phyloP scores from a whole-genome alignment of 2,797 vertebrate species.

The Anguilla megastoma region DNA sequence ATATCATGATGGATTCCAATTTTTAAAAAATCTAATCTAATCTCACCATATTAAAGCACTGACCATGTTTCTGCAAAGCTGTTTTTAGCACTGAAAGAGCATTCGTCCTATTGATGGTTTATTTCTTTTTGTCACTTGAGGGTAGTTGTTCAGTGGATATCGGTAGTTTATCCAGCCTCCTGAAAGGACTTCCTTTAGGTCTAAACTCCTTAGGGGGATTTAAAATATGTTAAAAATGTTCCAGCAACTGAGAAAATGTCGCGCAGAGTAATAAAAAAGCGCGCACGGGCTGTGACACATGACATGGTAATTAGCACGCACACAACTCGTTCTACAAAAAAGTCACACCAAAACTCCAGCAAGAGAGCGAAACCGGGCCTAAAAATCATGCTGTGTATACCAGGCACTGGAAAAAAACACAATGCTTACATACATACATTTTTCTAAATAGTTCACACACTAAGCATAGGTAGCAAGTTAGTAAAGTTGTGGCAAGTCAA shows the following conservation, averaged over 20 bases:
- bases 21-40: neutral
- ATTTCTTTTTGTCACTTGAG: too few relatives aligned
- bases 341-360: neutral
- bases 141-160: neutral
- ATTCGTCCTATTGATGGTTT: too few relatives aligned
- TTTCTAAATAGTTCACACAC: too few relatives aligned
- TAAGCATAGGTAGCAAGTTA: too few relatives aligned
- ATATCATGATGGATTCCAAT: neutral
- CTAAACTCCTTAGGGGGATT: neutral
- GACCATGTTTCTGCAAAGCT: too few relatives aligned
- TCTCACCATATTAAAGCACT: too few relatives aligned
- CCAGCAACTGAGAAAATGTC: neutral
- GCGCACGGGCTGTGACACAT: neutral
- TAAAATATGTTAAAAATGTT: neutral
- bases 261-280: neutral
- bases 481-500: too few relatives aligned
- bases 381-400: neutral
- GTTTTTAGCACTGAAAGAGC: too few relatives aligned
- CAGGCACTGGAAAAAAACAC: neutral
- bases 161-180: neutral
- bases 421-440: too few relatives aligned
- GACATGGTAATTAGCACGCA: neutral
- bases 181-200: neutral
- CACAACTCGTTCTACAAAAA: neutral
- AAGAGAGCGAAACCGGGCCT: constrained; percentile 11